Evolutionary conservation across 2,797 vertebrate species (phyloP).

Genomic region (Paguma larvata): DNA sequence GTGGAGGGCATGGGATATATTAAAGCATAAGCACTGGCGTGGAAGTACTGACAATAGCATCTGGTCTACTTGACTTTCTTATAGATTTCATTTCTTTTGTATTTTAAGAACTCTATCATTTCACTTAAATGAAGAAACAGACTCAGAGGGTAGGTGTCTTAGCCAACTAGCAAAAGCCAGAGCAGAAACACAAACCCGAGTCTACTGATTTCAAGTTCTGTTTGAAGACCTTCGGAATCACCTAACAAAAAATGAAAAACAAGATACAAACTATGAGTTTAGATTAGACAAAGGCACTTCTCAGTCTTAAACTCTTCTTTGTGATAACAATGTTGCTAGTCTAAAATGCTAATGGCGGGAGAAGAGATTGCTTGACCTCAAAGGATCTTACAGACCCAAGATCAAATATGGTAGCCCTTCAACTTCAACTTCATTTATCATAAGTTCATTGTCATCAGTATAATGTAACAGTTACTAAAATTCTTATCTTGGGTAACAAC

Average conservation of each 20-base stretch:
- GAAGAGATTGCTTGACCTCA: not conserved
- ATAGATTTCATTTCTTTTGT: not conserved
- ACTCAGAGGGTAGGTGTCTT: not conserved
- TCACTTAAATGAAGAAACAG: not conserved
- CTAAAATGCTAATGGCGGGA: not conserved
- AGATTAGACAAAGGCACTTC: not conserved
- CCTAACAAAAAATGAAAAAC: not conserved
- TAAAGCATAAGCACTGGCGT: not conserved
- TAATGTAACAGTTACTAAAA: not conserved
- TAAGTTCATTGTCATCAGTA: not conserved
- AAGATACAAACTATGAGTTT: not conserved
- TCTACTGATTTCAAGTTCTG: not conserved
- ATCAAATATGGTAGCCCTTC: not conserved
- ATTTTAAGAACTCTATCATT: not conserved
- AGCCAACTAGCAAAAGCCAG: not conserved
- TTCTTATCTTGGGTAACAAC: constrained; percentile 53
- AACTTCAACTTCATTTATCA: not conserved
- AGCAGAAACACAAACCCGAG: not conserved
- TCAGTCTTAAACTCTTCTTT: not conserved
- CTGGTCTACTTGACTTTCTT: not conserved
- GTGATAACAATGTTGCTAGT: not conserved
- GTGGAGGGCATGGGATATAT: not conserved
- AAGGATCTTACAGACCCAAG: not conserved
- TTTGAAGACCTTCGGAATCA: not conserved
- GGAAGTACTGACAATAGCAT: not conserved